Base-by-base conservation (phyloP, 2,113 vertebrate genomes). In the Cariama cristata region DNA sequence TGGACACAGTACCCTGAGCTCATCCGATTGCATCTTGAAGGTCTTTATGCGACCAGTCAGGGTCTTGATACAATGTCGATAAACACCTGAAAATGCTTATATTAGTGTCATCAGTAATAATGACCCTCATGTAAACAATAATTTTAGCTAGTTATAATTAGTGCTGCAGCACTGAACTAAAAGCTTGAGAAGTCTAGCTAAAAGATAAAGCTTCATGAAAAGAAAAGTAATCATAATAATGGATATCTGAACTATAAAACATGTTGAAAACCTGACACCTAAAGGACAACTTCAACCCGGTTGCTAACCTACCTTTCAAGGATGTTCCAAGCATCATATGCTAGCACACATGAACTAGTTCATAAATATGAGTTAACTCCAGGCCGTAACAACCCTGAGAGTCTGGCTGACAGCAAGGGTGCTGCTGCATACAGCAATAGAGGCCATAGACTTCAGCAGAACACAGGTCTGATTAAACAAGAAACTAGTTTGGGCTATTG, bases 31-130 rank as follows among this genome's bases (percentile, higher is more conserved):
- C 77, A 17, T 55, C 90, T 79, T 97, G 84, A 55, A 99, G 96
- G 64, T 98, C 95, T 17, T 94, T 92, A 32, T 94, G 97, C 4
- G 99, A 99, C 99, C 99, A 99, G 52, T 98, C 63, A 44, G 97
- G 83, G 21, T 99, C 98, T 92, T 97, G 95, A 79, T 98, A 99
- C 76, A 99, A 85, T 9, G 97, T 96, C 1, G 98, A 98, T 97
- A 99, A 97, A 67, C 99, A 98, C 99, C 99, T 99, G 93, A 47
- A 82, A 96, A 86, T 62, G 55, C 2, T 58, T 67, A 38, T 27
- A 50, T 92, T 80, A 84, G 32, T 18, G 14, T 30, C 11, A 80
- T 56, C 40, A 38, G 27, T 23, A 82, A 90, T 14, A 82, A 45
- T 8, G 3, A 56, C 15, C 7, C 18, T 33, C 0, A 0, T 8